phyloP scores from a whole-genome alignment of 2,888 invertebrate species.

The Furcula furcula region DNA sequence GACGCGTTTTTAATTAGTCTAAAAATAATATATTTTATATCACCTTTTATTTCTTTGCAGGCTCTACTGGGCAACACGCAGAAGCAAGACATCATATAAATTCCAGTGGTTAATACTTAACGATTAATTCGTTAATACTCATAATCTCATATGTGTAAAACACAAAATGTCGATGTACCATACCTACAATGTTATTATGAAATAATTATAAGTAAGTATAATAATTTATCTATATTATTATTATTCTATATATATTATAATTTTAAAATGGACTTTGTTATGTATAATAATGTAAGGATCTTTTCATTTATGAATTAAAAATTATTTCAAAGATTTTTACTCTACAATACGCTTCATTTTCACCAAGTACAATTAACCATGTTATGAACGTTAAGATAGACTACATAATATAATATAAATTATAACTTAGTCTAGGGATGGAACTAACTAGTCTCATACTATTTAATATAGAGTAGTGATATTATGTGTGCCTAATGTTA shows the following conservation, averaged over 20 bases:
- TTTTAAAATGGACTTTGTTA: slow-evolving; percentile 17
- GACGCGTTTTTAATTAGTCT: too few species aligned
- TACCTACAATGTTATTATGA: not conserved
- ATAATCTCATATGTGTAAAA: slow-evolving; percentile 32
- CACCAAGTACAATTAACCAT: slow-evolving; percentile 76
- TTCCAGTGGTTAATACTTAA: slow-evolving; percentile 12
- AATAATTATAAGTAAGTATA: too few species aligned
- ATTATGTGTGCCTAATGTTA: slow-evolving; percentile 75
- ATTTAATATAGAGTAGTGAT: slow-evolving; percentile 73
- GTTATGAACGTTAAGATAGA: slow-evolving; percentile 44
- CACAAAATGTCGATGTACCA: slow-evolving; percentile 20
- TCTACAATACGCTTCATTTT: slow-evolving; percentile 66
- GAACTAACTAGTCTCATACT: slow-evolving; percentile 81
- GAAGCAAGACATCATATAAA: slow-evolving; percentile 69
- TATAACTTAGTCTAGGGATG: slow-evolving; percentile 69
- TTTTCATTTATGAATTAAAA: slow-evolving; percentile 20
- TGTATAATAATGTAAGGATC: too few species aligned
- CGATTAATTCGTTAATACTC: slow-evolving; percentile 15
- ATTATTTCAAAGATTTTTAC: slow-evolving; percentile 57
- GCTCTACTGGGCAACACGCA: slow-evolving; percentile 71
- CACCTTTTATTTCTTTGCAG: slow-evolving; percentile 43
- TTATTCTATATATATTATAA: slow-evolving; percentile 15
- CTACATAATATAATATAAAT: slow-evolving; percentile 47
- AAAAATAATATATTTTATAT: too few species aligned
- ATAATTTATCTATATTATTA: too few species aligned